Evolutionary conservation across 2,888 invertebrate genomes (phyloP), one percentile per base, ranked within the genome.

Genomic region (Nebria salina): DNA sequence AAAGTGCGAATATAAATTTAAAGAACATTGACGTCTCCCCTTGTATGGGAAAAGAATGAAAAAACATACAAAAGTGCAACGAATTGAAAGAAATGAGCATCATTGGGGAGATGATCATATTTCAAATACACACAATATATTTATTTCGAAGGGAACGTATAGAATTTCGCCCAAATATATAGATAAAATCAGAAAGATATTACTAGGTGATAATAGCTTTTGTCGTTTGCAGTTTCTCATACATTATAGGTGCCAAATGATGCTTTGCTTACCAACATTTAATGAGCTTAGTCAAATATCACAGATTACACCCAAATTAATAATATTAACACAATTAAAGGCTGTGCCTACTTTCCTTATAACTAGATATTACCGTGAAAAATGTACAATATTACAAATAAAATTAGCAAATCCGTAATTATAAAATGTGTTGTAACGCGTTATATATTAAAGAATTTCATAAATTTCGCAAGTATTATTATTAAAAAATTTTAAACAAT

Each of bases 31-130:
- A 54, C 13, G 54, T 54, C 54, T 54, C 54, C 54, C 54, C 11
- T 54, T 54, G 54, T 54, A 13, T 54, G 54, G 54, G 34, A 34
- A 54, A 54, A 54, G 54, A 54, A 54, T 54, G 54, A 54, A 54
- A 54, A 54, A 54, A 54, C 54, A 8, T 11, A 54, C 54, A 54
- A 54, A 54, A 54, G 54, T 8, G 54, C 54, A 54, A 13, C 54
- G 54, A 54, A 54, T 54, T 8, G 13, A 13, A 54, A 54, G 54
- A 54, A 54, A 54, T 54, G 54, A 54, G 7, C 54, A 54, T 54
- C 54, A 54, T 54, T 54, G 54, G 54, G 54, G 54, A 54, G 54
- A 54, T 54, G 54, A 54, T 54, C 54, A 54, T 54, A 54, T 54
- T 54, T 54, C 54, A 54, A 54, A 54, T 13, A 54, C 54, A 54